Base-by-base conservation (phyloP, 2,113 vertebrate species). In the Dromaius novaehollandiae region DNA sequence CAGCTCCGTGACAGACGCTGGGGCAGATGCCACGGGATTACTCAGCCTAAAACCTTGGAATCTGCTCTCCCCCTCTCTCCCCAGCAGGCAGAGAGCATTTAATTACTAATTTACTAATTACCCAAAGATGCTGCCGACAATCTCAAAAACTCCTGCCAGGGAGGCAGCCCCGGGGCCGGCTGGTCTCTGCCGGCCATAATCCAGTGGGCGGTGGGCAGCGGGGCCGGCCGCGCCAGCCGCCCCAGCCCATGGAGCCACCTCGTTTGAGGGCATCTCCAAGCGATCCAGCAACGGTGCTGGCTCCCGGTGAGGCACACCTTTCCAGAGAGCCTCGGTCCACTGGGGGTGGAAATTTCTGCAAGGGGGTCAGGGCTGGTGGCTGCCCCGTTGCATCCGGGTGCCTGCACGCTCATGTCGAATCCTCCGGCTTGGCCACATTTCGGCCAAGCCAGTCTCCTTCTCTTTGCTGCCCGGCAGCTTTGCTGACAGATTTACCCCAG, bases 91-190 rank as follows among this genome's bases (percentile, higher is more conserved):
- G 93, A 97, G 96, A 96, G 92, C 30, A 7, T 97, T 96, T 98
- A 97, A 97, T 96, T 97, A 97, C 97, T 98, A 98, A 98, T 98
- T 97, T 98, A 96, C 96, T 98, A 97, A 98, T 98, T 97, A 97
- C 91, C 82, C 66, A 74, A 93, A 83, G 86, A 96, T 96, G 94
- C 82, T 70, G 86, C 87, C 5, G 9, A 96, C 25, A 53, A 91
- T 75, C 94, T 96, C 80, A 96, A 92, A 77, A 85, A 21, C 81
- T 65, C 82, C 0, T 2, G 87, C 55, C 21, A 25, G 77, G 66
- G 76, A 42, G 76, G 78, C 65, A 65, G 78, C 46, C 73, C 60
- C 42, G 11, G 65, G 36, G 42, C 68, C 26, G 40, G 40, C 16
- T 38, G 32, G 25, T 15, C 44, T 90, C 60, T 18, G 6, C 78